Evolutionary conservation across 2,113 vertebrate genomes (phyloP), one percentile per base, ranked within the genome.

Genomic region (Centropus unirufus): DNA sequence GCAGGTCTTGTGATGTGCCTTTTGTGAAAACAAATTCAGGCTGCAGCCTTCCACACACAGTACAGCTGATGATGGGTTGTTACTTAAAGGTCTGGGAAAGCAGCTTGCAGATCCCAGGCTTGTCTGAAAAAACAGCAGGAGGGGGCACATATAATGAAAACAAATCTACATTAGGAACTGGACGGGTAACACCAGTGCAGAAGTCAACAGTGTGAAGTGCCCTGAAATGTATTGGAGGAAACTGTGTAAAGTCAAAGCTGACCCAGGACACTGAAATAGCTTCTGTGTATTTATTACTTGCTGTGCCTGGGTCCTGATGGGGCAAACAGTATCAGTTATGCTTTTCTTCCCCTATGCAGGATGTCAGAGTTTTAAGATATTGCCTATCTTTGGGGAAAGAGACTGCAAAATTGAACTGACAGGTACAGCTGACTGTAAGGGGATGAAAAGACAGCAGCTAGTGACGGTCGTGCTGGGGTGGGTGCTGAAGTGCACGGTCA

Each of bases 71-170:
- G 94, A 86, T 77, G 78, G 79, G 55, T 22, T 94, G 83, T 87
- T 84, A 87, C 74, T 82, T 62, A 92, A 79, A 91, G 88, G 91
- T 94, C 93, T 94, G 78, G 74, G 54, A 87, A 94, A 89, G 74
- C 73, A 83, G 92, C 70, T 84, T 62, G 73, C 80, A 89, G 63
- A 91, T 24, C 46, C 69, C 51, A 40, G 26, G 66, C 90, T 89
- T 89, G 87, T 94, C 93, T 36, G 36, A 95, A 90, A 51, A 92
- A 87, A 3, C 82, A 94, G 95, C 93, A 95, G 93, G 95, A 91
- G 75, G 72, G 78, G 70, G 52, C 78, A 77, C 77, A 40, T 80
- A 76, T 95, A 96, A 95, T 93, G 94, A 93, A 96, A 96, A 94
- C 85, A 93, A 88, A 94, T 86, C 82, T 47, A 86, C 85, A 27